Evolutionary conservation across 2,113 vertebrate species (phyloP).

Genomic region (Callipepla californica): DNA sequence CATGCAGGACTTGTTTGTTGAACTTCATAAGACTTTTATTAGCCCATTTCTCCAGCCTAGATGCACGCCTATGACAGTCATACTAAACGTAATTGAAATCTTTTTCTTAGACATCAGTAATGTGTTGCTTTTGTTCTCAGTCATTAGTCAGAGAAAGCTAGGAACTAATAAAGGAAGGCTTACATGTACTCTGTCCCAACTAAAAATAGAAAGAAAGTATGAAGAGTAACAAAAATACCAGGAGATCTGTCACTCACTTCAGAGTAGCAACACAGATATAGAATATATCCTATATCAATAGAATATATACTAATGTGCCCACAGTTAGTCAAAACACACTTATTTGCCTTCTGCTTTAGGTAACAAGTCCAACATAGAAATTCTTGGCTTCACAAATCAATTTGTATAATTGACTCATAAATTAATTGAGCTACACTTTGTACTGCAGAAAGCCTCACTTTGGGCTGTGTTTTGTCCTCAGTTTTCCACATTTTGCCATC

Average conservation of each 20-base stretch:
- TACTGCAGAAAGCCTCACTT: fast-evolving
- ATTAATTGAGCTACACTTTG: neutral
- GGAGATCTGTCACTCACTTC: neutral
- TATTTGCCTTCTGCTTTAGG: neutral
- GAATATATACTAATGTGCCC: neutral
- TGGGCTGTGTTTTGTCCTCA: neutral
- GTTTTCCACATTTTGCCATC: neutral
- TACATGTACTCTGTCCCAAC: neutral
- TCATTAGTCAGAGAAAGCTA: neutral
- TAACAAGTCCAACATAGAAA: neutral
- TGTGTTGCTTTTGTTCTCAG: fast-evolving
- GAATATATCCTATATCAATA: neutral
- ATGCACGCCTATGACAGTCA: fast-evolving
- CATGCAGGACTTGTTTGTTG: neutral
- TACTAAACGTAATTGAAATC: neutral
- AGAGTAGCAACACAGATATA: neutral
- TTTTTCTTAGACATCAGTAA: neutral
- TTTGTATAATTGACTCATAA: neutral
- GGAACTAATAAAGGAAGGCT: neutral
- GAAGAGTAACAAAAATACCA: neutral
- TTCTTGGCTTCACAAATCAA: neutral
- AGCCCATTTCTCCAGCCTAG: neutral
- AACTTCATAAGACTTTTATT: neutral
- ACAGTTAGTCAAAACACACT: neutral
- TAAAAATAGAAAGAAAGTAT: neutral